These are phyloP conservation scores for Pelobates fuscus DNA, from an alignment of 2,113 vertebrate genomes.

Conservation along the genomic window DNA sequence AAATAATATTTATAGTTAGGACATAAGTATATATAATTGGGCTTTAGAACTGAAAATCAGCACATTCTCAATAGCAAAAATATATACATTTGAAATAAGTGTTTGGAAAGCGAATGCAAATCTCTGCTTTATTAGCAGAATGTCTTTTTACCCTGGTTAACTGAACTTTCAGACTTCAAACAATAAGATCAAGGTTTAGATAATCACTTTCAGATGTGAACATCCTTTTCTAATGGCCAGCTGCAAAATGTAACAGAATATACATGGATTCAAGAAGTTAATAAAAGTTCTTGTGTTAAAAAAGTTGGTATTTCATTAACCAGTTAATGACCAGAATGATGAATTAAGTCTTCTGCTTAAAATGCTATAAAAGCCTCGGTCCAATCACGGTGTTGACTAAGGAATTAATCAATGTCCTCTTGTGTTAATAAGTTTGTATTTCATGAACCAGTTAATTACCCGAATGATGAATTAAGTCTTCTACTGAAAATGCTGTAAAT, in stretches of 20 bases:
- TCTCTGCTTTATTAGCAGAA: constrained; percentile 18
- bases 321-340: neutral
- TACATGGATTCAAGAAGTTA: constrained; percentile 12
- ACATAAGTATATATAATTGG: too few species aligned
- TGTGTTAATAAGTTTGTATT: neutral
- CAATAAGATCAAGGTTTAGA: constrained; percentile 15
- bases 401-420: neutral
- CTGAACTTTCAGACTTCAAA: constrained; percentile 36
- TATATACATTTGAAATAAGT: neutral
- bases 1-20: too few species aligned
- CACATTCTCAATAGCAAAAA: neutral
- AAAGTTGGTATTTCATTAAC: neutral
- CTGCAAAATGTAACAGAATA: constrained; percentile 26
- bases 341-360: too few species aligned
- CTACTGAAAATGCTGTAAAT: too few species aligned
- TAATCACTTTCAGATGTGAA: constrained; percentile 29
- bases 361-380: too few species aligned
- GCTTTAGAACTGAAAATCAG: too few species aligned
- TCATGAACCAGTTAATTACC: neutral
- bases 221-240: constrained; percentile 17
- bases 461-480: neutral
- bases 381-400: neutral
- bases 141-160: constrained; percentile 16
- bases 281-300: neutral
- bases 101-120: neutral